These are phyloP conservation scores for Cataglyphis albicans DNA, from an alignment of 2,888 invertebrate genomes.

Conservation along the genomic window DNA sequence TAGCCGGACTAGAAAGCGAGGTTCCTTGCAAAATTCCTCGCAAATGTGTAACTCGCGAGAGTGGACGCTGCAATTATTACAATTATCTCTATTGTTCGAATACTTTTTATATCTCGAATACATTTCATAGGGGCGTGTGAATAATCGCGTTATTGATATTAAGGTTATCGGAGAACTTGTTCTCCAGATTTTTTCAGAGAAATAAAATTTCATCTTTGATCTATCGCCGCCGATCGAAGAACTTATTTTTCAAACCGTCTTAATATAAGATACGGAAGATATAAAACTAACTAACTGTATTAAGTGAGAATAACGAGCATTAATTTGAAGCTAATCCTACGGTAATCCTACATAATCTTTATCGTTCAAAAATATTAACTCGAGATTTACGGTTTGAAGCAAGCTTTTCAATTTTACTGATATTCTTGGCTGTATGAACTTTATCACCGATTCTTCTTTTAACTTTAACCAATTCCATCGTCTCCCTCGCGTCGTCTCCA, in stretches of 20 bases:
- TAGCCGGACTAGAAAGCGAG: conserved; percentile 1
- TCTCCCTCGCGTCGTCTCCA: conserved; percentile 1
- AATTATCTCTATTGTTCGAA: background rate
- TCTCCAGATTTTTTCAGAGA: background rate
- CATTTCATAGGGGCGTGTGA: background rate
- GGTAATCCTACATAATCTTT: background rate
- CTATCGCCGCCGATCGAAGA: background rate
- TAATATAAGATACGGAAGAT: too few relatives aligned
- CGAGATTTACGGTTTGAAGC: background rate
- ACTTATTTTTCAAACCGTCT: background rate
- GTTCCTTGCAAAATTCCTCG: background rate
- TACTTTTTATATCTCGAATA: background rate
- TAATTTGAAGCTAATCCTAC: background rate
- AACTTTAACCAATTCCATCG: background rate
- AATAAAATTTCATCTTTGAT: background rate
- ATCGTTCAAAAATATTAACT: background rate
- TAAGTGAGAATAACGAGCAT: too few relatives aligned
- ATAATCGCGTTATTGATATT: background rate
- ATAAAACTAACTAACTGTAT: too few relatives aligned
- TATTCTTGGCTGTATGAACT: background rate
- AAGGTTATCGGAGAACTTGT: background rate
- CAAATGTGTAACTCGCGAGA: background rate
- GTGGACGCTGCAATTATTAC: background rate
- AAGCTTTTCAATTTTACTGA: background rate
- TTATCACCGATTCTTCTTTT: background rate